Percentiles rank a stretch among this genome's conserved stretches.
Evolutionary conservation across 2,888 invertebrate genomes (phyloP).

Genomic region (Cantharis nigra): DNA sequence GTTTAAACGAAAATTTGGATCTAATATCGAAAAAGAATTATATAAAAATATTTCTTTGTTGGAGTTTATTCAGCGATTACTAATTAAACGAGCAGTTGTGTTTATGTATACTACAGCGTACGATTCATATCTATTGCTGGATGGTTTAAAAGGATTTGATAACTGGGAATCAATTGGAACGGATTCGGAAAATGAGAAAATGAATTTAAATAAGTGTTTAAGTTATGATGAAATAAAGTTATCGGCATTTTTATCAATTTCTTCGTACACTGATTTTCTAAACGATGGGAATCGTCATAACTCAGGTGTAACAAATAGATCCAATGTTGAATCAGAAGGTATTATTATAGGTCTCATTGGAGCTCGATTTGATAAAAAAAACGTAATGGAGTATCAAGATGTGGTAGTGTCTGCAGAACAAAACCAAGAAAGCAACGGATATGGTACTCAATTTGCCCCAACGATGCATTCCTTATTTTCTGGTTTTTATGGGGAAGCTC

Average conservation of each 20-base stretch:
- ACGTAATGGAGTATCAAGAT: conserved; percentile 67
- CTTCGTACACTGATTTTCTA: conserved; percentile 64
- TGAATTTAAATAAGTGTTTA: conserved; percentile 61
- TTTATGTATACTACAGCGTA: conserved; percentile 53
- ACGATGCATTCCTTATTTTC: conserved; percentile 45
- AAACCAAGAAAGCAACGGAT: conserved; percentile 58
- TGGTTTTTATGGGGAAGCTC: conserved; percentile 37
- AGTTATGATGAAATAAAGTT: conserved; percentile 70
- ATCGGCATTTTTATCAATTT: conserved; percentile 63
- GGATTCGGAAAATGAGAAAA: conserved; percentile 59
- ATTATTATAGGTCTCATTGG: conserved; percentile 60
- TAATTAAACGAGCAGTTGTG: conserved; percentile 61
- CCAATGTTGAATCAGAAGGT: conserved; percentile 53
- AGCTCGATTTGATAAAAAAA: conserved; percentile 59
- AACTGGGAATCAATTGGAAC: conserved; percentile 67
- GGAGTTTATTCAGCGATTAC: conserved; percentile 61
- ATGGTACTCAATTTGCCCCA: conserved; percentile 57
- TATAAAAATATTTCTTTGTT: conserved; percentile 64
- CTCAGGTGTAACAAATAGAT: conserved; percentile 58
- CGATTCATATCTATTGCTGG: conserved; percentile 60
- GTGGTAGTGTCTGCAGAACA: conserved; percentile 60
- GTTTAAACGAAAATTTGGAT: conserved; percentile 63
- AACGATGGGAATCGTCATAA: conserved; percentile 62
- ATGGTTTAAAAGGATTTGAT: conserved; percentile 56
- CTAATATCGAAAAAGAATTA: conserved; percentile 58